Evolutionary conservation across 2,888 invertebrate genomes (phyloP).

Genomic region (Parthenolecanium corni): DNA sequence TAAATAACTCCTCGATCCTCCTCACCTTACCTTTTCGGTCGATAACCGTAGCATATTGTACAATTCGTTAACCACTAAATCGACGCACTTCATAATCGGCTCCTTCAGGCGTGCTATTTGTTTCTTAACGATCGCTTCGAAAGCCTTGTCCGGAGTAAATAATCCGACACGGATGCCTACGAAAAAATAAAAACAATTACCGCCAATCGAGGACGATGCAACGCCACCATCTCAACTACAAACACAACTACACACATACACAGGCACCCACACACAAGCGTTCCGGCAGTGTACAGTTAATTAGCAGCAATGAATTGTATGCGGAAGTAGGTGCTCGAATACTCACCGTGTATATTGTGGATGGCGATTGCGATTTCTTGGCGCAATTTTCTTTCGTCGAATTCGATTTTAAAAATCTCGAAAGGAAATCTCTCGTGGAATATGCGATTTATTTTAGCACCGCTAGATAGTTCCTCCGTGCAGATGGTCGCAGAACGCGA

Average conservation of each 20-base stretch:
- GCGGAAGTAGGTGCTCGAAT: background rate
- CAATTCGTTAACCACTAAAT: constrained; percentile 91
- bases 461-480: constrained; percentile 93
- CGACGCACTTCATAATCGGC: constrained; percentile 97
- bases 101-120: constrained; percentile 92
- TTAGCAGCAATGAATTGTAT: background rate
- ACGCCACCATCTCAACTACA: background rate
- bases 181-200: constrained; percentile 4
- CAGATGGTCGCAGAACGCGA: constrained; percentile 93
- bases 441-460: constrained; percentile 96
- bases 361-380: constrained; percentile 98
- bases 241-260: background rate
- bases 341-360: constrained; percentile 90
- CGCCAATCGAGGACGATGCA: background rate
- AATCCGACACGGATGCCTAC: constrained; percentile 72
- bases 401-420: constrained; percentile 98
- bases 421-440: constrained; percentile 99
- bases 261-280: too few species aligned
- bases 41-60: constrained; percentile 91
- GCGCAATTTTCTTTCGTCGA: constrained; percentile 95
- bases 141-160: constrained; percentile 99
- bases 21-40: constrained; percentile 88
- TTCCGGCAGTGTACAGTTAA: too few species aligned
- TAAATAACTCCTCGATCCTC: too few species aligned
- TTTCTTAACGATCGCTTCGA: constrained; percentile 98